A percentile compares a stretch with the other conserved stretches of the same genome.
These are phyloP conservation scores for Acanthopleura granulata DNA, from an alignment of 2,888 invertebrate species.

Conservation along the genomic window DNA sequence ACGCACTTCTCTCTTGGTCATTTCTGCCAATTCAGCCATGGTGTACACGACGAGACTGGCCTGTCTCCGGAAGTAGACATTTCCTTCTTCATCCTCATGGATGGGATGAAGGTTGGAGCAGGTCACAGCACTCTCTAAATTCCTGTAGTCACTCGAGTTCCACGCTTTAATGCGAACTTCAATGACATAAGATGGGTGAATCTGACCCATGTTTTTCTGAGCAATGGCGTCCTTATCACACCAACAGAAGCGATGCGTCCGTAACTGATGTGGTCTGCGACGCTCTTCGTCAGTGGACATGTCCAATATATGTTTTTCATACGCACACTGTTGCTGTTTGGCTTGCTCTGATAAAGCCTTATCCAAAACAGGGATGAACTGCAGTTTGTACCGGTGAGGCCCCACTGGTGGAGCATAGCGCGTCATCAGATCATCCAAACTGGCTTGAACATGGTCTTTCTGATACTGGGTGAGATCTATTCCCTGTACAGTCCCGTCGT, in stretches of 20 bases:
- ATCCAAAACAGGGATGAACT: conserved; percentile 59
- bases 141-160: conserved; percentile 40
- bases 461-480: conserved; percentile 63
- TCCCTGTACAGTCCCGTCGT: conserved; percentile 64
- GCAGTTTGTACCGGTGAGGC: conserved; percentile 55
- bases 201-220: conserved; percentile 36
- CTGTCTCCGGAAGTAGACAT: conserved; percentile 54
- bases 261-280: conserved; percentile 43
- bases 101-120: conserved; percentile 55
- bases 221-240: conserved; percentile 61
- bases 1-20: not conserved
- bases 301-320: conserved; percentile 28
- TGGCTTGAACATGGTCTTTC: conserved; percentile 59
- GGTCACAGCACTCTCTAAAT: conserved; percentile 40
- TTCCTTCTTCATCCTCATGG: conserved; percentile 60
- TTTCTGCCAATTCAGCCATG: conserved; percentile 1
- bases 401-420: conserved; percentile 60
- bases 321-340: conserved; percentile 31
- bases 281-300: conserved; percentile 27
- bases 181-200: conserved; percentile 52
- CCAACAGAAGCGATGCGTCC: conserved; percentile 57
- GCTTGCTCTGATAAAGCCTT: conserved; percentile 37
- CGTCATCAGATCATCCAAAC: conserved; percentile 54
- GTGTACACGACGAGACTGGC: conserved; percentile 45
- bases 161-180: conserved; percentile 53